Percentiles rank a stretch among this genome's conserved stretches.
Conservation (phyloP, 2,797 vertebrate genomes). For the Fistularia commersonii region DNA sequence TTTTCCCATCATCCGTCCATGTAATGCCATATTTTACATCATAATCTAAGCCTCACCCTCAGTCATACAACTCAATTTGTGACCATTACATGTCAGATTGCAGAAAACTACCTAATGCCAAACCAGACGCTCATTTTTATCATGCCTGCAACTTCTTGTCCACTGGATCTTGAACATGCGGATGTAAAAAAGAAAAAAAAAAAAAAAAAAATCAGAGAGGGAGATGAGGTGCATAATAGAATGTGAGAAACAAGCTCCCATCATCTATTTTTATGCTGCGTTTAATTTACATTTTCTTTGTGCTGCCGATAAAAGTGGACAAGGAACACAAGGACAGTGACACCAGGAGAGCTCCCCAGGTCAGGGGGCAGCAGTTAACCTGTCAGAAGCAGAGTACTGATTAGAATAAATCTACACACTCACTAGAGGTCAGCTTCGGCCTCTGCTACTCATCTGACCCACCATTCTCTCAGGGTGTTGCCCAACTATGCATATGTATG, state of each 20-base stretch:
- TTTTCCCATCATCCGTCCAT: background rate
- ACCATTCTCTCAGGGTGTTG: slow-evolving; percentile 45
- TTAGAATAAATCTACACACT: slow-evolving; percentile 84
- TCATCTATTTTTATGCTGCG: slow-evolving; percentile 83
- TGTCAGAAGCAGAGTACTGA: slow-evolving; percentile 82
- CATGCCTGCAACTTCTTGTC: slow-evolving; percentile 21
- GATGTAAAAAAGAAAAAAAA: slow-evolving; percentile 26
- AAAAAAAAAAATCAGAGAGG: slow-evolving; percentile 22
- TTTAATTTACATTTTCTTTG: slow-evolving; percentile 83
- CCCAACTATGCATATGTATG: slow-evolving; percentile 7
- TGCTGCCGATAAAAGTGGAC: slow-evolving; percentile 77
- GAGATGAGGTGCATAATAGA: slow-evolving; percentile 50
- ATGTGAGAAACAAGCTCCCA: slow-evolving; percentile 78
- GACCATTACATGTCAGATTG: slow-evolving; percentile 16
- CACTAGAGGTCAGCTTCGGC: slow-evolving; percentile 75
- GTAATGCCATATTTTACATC: slow-evolving; percentile 10
- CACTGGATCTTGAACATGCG: slow-evolving; percentile 43
- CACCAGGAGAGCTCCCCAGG: slow-evolving; percentile 69
- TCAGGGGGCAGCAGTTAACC: slow-evolving; percentile 80
- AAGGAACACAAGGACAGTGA: slow-evolving; percentile 82
- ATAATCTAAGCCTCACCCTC: slow-evolving; percentile 13
- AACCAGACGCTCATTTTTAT: slow-evolving; percentile 5
- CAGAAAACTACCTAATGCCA: slow-evolving; percentile 14
- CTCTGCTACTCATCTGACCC: slow-evolving; percentile 70
- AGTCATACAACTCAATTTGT: slow-evolving; percentile 6